Conservation (phyloP, 2,797 vertebrate genomes). For the Thripadectes ignobilis region DNA sequence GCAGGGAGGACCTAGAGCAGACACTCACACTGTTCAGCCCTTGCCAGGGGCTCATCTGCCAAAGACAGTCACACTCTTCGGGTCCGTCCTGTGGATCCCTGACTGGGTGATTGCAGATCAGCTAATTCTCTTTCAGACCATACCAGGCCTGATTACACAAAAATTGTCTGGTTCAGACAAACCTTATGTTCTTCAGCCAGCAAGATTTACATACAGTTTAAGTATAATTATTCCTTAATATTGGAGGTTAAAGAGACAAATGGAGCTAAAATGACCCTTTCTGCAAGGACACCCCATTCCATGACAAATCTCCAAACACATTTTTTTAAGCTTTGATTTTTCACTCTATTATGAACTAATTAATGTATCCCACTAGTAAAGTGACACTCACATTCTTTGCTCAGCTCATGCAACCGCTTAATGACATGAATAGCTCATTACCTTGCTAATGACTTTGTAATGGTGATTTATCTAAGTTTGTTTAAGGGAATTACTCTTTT, state of each 20-base stretch:
- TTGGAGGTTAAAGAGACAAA: neutral
- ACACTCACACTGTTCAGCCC: neutral
- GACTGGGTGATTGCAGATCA: neutral
- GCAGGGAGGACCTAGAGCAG: neutral
- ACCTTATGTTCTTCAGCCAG: neutral
- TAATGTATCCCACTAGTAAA: conserved; percentile 8
- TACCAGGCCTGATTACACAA: neutral
- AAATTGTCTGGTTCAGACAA: neutral
- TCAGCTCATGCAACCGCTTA: conserved; percentile 15
- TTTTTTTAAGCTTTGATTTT: neutral
- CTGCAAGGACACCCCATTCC: neutral
- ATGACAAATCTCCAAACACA: neutral
- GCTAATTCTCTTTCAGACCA: neutral
- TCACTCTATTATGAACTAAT: conserved; percentile 12
- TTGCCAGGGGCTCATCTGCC: neutral
- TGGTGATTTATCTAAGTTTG: conserved; percentile 30
- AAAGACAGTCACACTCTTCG: neutral
- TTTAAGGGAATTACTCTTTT: conserved; percentile 32
- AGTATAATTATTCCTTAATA: neutral
- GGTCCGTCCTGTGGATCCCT: neutral
- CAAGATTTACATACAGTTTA: neutral
- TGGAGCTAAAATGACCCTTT: neutral
- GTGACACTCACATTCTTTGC: neutral
- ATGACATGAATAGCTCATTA: conserved; percentile 47
- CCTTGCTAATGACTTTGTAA: conserved; percentile 48